Evolutionary conservation across 2,888 invertebrate genomes (phyloP), one percentile per base, ranked within the genome.

Genomic region (Brenthis daphne): DNA sequence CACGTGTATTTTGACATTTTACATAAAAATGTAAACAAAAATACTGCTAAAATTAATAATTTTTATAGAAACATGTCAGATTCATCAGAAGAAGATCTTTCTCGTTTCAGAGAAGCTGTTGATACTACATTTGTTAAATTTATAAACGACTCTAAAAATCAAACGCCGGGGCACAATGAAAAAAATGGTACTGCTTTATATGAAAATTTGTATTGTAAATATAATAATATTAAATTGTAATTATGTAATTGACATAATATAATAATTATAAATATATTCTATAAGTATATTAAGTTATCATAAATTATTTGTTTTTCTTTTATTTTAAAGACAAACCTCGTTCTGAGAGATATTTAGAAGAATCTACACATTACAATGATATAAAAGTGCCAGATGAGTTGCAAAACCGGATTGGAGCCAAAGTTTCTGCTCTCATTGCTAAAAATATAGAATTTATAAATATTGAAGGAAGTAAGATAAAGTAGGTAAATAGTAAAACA

Each of bases 361-460:
- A 84, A 71, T 83, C 93, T 11, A 86, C 90, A 53, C 93, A 94
- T 73, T 93, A 94, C 73, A 94, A 93, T 76, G 94, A 94, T 79
- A 85, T 92, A 0, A 90, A 89, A 76, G 92, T 94, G 1, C 93
- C 94, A 4, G 87, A 88, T 20, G 88, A 92, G 74, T 87, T 94
- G 82, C 94, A 93, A 76, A 88, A 84, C 51, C 85, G 82, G 69
- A 92, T 94, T 64, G 93, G 93, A 11, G 89, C 87, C 56, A 93
- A 93, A 81, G 80, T 94, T 56, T 90, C 94, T 1, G 84, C 82
- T 24, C 81, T 94, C 48, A 88, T 94, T 53, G 84, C 89, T 54
- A 87, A 85, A 72, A 85, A 85, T 69, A 76, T 93, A n/a, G 83
- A 89, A 74, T 93, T 88, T 86, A 82, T 92, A 16, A 84, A 90